Evolutionary conservation across 2,888 invertebrate species (phyloP), one percentile per base, ranked within the genome.

Genomic region (Drosophila testacea): DNA sequence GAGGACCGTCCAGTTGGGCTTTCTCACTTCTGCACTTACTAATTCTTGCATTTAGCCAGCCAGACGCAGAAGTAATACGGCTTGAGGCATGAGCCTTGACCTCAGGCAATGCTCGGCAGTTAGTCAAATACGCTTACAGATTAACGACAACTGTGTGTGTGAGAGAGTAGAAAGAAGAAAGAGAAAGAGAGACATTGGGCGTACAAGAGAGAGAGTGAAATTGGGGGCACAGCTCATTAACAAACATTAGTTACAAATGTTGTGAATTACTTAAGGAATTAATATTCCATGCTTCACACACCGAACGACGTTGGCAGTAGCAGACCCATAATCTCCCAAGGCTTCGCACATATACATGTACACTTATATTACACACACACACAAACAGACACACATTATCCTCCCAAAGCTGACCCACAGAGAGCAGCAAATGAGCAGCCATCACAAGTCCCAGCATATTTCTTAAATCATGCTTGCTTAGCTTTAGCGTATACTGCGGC

Each of bases 211-310:
- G 56, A 48, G 32, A 41, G 32, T 28, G 32, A 42, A 10, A 30
- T 54, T 48, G 41, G 57, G 62, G 61, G 67, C 69, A 60, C 30
- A 71, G 83, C 85, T 88, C 85, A 85, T 85, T 85, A 89, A 85
- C 88, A 89, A 89, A 85, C 86, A 89, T 85, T 89, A 85, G 83
- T 89, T 85, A 89, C 88, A 89, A 85, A 89, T 85, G 84, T 73
- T 88, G 85, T 82, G 88, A 89, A 89, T 89, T 89, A 89, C 88
- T 89, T 89, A 82, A 79, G 86, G 76, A 82, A 85, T 85, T 85
- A 89, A 85, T 85, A 85, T 85, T 89, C 89, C 72, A 79, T 70
- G 88, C 77, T 70, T 74, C 69, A 73, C 89, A 84, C 75, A 81
- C 57, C 64, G 42, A 52, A 42, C 54, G 41, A 51, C 44, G 39